phyloP scores from a whole-genome alignment of 2,797 vertebrate genomes.

The Caiman crocodilus region DNA sequence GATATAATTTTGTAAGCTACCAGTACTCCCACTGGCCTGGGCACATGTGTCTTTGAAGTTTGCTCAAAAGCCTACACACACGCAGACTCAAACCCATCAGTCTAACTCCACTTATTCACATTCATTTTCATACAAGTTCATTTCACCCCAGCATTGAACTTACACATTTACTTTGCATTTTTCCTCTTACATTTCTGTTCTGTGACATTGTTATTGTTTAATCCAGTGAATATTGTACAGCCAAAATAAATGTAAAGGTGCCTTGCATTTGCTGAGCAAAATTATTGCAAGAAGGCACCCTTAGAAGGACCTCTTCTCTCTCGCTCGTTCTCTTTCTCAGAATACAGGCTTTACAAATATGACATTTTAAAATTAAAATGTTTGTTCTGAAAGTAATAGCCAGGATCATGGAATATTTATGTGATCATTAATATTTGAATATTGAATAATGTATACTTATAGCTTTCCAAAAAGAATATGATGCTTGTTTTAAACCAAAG shows the following conservation, averaged over 20 bases:
- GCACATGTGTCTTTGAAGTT: not conserved
- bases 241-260: conserved; percentile 20
- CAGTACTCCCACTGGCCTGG: not conserved
- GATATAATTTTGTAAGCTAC: not conserved
- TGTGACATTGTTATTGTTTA: conserved; percentile 48
- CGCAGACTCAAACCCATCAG: conserved; percentile 3
- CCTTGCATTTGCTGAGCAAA: conserved; percentile 40
- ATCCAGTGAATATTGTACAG: conserved; percentile 41
- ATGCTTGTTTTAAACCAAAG: not conserved
- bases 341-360: conserved; percentile 62
- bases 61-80: conserved; percentile 8
- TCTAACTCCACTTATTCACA: not conserved
- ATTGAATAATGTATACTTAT: conserved; percentile 49
- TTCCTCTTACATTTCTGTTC: not conserved
- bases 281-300: conserved; percentile 43
- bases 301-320: conserved; percentile 21
- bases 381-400: conserved; percentile 68
- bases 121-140: conserved; percentile 5
- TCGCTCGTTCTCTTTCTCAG: conserved; percentile 36
- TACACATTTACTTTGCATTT: conserved; percentile 40
- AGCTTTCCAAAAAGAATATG: conserved; percentile 35
- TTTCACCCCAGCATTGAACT: conserved; percentile 27
- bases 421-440: conserved; percentile 67
- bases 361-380: conserved; percentile 72
- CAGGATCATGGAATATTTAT: conserved; percentile 62